These are phyloP conservation scores for Marcusenius ussheri DNA, from an alignment of 2,113 vertebrate genomes.

Conservation along the genomic window DNA sequence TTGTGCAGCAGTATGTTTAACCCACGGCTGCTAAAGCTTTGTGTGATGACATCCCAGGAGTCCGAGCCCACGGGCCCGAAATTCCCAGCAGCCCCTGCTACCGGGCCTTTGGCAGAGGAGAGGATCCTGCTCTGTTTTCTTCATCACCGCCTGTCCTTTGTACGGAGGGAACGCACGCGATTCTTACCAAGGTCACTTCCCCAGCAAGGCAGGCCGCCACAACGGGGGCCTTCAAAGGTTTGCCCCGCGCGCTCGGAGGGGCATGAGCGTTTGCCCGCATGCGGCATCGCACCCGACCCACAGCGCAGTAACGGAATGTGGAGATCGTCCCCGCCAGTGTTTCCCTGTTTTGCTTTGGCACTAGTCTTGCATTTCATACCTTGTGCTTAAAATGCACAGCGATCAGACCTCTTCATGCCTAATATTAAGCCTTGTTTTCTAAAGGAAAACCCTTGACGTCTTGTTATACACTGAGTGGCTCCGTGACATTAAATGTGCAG, in stretches of 20 bases:
- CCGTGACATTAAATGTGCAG: not conserved
- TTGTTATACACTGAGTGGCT: not conserved
- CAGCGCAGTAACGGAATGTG: not conserved
- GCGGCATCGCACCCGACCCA: not conserved
- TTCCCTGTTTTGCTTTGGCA: not conserved
- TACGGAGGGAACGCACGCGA: slow-evolving; percentile 14
- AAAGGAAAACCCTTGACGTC: not conserved
- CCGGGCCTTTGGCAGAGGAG: slow-evolving; percentile 33
- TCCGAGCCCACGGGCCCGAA: not conserved
- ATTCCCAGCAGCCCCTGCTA: not conserved
- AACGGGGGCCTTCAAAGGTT: not conserved
- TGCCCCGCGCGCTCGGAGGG: not conserved
- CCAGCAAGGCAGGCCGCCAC: slow-evolving; percentile 27
- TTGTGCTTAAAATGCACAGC: not conserved
- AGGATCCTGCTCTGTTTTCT: slow-evolving; percentile 45
- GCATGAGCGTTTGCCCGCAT: not conserved
- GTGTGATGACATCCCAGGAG: slow-evolving; percentile 4
- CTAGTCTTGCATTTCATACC: not conserved
- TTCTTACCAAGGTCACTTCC: slow-evolving; percentile 47
- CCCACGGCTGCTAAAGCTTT: not conserved
- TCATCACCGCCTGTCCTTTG: slow-evolving; percentile 30
- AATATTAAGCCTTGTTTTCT: not conserved
- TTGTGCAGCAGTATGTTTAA: not conserved
- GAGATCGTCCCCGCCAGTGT: not conserved
- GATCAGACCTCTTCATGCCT: not conserved